A percentile compares a stretch with the other conserved stretches of the same genome.
Evolutionary conservation across 2,113 vertebrate species (phyloP).

Genomic region (Ammospiza nelsoni): DNA sequence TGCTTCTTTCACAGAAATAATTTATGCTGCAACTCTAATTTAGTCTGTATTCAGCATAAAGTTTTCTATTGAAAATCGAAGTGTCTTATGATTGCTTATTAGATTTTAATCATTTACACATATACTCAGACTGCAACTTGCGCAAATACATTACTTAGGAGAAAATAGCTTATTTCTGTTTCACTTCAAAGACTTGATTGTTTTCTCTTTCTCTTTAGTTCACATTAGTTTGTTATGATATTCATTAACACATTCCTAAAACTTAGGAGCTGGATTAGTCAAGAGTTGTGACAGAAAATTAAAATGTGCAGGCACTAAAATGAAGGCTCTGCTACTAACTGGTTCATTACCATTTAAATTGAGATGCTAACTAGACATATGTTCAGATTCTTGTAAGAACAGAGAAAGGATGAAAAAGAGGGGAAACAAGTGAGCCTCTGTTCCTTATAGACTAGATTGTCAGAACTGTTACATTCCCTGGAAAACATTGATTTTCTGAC

Average conservation of each 20-base stretch:
- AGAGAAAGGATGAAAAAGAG: neutral
- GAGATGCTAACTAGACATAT: neutral
- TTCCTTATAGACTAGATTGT: neutral
- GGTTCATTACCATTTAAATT: neutral
- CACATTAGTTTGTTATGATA: neutral
- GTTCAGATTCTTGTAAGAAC: neutral
- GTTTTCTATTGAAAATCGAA: conserved; percentile 14
- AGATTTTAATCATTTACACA: conserved; percentile 31
- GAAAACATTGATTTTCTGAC: neutral
- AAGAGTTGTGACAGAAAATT: neutral
- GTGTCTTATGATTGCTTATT: neutral
- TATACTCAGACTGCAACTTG: neutral
- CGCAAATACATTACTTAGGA: neutral
- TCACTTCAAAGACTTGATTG: neutral
- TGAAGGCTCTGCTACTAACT: neutral
- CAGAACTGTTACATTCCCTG: neutral
- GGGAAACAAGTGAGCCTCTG: fast-evolving
- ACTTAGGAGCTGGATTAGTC: neutral
- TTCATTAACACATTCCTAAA: neutral
- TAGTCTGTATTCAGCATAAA: neutral
- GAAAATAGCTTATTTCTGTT: conserved; percentile 5
- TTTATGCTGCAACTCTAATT: neutral
- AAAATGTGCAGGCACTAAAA: neutral
- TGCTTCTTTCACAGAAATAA: neutral
- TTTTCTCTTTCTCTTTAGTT: conserved; percentile 8